A percentile compares a stretch with the other conserved stretches of the same genome.
Evolutionary conservation across 1,140 invertebrate species (phyloP).

Genomic region (Drosophila pruinosa): DNA sequence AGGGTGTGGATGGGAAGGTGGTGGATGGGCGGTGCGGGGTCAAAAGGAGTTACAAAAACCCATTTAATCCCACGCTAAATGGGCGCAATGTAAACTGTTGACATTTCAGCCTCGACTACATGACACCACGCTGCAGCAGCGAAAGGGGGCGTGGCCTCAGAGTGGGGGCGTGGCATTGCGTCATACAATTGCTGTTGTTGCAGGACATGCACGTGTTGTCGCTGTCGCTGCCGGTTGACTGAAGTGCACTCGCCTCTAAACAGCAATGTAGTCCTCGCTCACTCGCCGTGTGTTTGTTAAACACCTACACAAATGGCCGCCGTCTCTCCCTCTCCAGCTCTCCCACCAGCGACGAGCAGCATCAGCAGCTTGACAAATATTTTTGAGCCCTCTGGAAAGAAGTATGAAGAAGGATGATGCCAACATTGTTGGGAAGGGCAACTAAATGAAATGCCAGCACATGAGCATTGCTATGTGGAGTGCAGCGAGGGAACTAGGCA

Average conservation of each 20-base stretch:
- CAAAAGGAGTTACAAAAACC: conserved; percentile 58
- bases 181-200: conserved; percentile 37
- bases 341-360: not conserved
- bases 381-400: conserved; percentile 56
- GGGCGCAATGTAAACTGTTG: conserved; percentile 78
- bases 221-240: conserved; percentile 20
- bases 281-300: conserved; percentile 66
- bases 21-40: not conserved
- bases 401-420: not conserved
- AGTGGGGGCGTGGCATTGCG: conserved; percentile 11
- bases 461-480: conserved; percentile 26
- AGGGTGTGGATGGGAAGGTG: not conserved
- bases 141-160: not conserved
- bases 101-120: conserved; percentile 67
- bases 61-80: conserved; percentile 77
- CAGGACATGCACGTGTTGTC: conserved; percentile 56
- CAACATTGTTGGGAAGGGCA: conserved; percentile 8
- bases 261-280: conserved; percentile 47
- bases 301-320: conserved; percentile 73
- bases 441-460: conserved; percentile 52
- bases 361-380: conserved; percentile 61
- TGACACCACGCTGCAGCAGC: conserved; percentile 41
- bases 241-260: conserved; percentile 64
- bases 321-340: not conserved
- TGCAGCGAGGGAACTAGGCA: not conserved